Conservation (phyloP, 1,140 invertebrate genomes). For the Drosophila bifasciata region DNA sequence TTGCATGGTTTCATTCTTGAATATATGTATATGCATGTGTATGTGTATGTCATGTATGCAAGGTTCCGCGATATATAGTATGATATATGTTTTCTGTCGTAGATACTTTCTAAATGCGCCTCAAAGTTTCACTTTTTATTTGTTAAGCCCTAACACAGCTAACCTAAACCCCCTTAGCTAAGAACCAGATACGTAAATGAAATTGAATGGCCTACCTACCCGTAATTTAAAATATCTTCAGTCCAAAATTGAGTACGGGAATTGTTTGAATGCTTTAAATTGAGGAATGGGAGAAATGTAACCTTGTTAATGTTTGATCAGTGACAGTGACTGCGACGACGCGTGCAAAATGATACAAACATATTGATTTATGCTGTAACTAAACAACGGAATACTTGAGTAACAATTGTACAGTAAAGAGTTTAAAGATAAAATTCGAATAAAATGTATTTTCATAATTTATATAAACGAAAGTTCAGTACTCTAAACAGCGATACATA, state of each 20-base stretch:
- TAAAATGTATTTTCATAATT: slow-evolving; percentile 80
- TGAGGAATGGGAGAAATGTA: slow-evolving; percentile 28
- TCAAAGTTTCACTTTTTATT: slow-evolving; percentile 31
- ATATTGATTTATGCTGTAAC: slow-evolving; percentile 49
- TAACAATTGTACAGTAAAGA: slow-evolving; percentile 69
- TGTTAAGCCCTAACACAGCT: slow-evolving; percentile 33
- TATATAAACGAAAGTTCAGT: slow-evolving; percentile 66
- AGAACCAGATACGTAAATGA: slow-evolving; percentile 79
- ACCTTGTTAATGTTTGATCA: slow-evolving; percentile 61
- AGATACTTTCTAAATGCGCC: slow-evolving; percentile 24
- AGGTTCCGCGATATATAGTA: background rate
- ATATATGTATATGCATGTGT: slow-evolving; percentile 46
- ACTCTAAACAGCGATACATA: slow-evolving; percentile 39
- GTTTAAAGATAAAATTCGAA: slow-evolving; percentile 73
- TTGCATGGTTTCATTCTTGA: slow-evolving; percentile 34
- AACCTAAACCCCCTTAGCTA: slow-evolving; percentile 37
- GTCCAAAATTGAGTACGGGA: slow-evolving; percentile 44
- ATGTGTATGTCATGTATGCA: slow-evolving; percentile 13
- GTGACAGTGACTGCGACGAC: slow-evolving; percentile 30
- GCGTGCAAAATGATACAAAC: slow-evolving; percentile 63
- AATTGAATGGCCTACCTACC: slow-evolving; percentile 65
- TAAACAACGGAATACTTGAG: slow-evolving; percentile 29
- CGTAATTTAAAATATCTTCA: slow-evolving; percentile 56
- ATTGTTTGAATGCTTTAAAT: slow-evolving; percentile 68
- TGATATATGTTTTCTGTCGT: slow-evolving; percentile 27